phyloP scores from a whole-genome alignment of 1,140 invertebrate species.

The Trachelipus rathkii region DNA sequence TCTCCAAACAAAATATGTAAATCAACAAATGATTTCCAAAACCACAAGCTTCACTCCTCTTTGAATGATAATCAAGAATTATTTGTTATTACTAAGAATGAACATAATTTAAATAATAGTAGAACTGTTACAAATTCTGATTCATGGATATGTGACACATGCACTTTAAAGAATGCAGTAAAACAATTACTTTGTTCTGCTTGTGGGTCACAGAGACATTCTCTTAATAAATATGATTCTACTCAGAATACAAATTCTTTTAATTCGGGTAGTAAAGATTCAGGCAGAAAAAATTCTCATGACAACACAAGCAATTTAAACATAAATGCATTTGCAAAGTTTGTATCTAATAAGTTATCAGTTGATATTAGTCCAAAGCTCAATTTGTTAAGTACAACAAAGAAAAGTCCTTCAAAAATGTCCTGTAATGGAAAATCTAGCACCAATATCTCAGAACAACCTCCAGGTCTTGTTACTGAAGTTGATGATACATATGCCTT shows the following conservation, averaged over 20 bases:
- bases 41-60: background rate
- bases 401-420: constrained; percentile 21
- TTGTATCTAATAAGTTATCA: constrained; percentile 40
- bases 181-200: constrained; percentile 59
- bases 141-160: constrained; percentile 58
- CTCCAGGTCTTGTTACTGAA: constrained; percentile 51
- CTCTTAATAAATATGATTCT: constrained; percentile 31
- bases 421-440: constrained; percentile 18
- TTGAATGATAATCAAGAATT: background rate
- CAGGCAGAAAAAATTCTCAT: constrained; percentile 26
- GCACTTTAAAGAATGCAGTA: constrained; percentile 57
- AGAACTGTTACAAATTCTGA: background rate
- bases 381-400: constrained; percentile 6
- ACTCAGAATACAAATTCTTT: constrained; percentile 22
- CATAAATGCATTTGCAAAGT: constrained; percentile 34
- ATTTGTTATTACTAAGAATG: background rate
- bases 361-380: constrained; percentile 23
- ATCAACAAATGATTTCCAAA: background rate
- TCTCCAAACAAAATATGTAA: background rate
- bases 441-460: constrained; percentile 28
- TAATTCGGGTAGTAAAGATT: constrained; percentile 17
- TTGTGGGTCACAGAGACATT: constrained; percentile 57
- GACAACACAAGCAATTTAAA: constrained; percentile 31
- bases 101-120: constrained; percentile 2
- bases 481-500: constrained; percentile 51